These are phyloP conservation scores for Cottoperca gobio DNA, from an alignment of 2,797 vertebrate genomes.

Conservation along the genomic window DNA sequence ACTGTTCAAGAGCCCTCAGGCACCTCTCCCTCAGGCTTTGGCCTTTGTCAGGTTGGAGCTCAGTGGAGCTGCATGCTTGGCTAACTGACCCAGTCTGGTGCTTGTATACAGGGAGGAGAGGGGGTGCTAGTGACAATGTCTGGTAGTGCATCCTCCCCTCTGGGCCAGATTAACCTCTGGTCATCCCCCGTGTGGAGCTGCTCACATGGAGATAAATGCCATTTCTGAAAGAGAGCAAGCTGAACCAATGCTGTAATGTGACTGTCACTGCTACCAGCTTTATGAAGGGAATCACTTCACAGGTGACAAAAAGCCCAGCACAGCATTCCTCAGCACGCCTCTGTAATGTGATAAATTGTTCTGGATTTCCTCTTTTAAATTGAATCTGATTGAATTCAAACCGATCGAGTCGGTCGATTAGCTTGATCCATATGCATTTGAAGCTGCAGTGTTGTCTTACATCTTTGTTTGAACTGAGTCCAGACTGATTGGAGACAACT, in stretches of 20 bases:
- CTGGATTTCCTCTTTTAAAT: conserved; percentile 38
- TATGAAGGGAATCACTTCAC: conserved; percentile 45
- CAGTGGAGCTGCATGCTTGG: conserved; percentile 57
- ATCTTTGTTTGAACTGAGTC: conserved; percentile 52
- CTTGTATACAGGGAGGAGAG: conserved; percentile 53
- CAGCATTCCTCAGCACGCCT: conserved; percentile 8
- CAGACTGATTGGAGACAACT: conserved; percentile 60
- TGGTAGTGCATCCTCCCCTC: conserved; percentile 76
- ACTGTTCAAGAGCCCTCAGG: conserved; percentile 72
- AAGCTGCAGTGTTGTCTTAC: conserved; percentile 47
- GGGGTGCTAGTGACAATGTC: conserved; percentile 55
- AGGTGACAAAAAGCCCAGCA: conserved; percentile 57
- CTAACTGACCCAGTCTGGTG: conserved; percentile 73
- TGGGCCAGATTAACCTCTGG: conserved; percentile 84
- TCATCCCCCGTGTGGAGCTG: conserved; percentile 77
- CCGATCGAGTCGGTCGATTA: conserved; percentile 8
- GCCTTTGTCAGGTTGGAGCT: conserved; percentile 75
- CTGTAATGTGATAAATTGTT: conserved; percentile 35
- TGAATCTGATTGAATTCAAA: conserved; percentile 30
- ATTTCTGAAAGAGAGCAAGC: conserved; percentile 65
- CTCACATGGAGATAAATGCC: conserved; percentile 79
- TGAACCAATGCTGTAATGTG: conserved; percentile 67
- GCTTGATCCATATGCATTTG: conserved; percentile 27
- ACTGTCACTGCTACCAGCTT: conserved; percentile 46
- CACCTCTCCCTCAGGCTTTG: conserved; percentile 72